phyloP scores from a whole-genome alignment of 2,797 vertebrate genomes.

The Dendrocincla tyrannina region DNA sequence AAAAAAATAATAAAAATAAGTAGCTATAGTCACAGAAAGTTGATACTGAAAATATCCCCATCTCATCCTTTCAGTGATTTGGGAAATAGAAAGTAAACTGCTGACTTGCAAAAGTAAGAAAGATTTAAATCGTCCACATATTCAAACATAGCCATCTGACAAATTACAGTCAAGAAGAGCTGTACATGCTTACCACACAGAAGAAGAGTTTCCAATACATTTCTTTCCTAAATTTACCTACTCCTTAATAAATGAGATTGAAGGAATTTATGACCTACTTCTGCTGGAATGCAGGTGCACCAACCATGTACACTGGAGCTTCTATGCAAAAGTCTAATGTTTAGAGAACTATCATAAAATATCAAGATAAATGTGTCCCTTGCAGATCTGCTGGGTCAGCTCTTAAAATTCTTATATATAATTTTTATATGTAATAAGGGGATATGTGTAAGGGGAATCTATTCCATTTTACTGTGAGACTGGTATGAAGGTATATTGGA shows the following conservation, averaged over 20 bases:
- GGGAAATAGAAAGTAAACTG: neutral
- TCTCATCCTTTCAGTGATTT: neutral
- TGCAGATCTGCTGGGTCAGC: neutral
- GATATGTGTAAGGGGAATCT: neutral
- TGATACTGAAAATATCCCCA: neutral
- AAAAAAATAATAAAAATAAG: neutral
- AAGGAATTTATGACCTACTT: neutral
- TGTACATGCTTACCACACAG: neutral
- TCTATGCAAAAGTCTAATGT: neutral
- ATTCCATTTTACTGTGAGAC: neutral
- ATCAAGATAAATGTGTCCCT: neutral
- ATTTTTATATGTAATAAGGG: neutral
- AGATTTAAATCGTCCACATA: neutral
- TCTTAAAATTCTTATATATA: neutral
- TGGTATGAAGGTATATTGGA: neutral
- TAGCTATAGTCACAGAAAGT: neutral
- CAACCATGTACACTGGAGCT: neutral
- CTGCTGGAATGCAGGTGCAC: neutral
- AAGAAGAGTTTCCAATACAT: neutral
- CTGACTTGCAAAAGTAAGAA: neutral
- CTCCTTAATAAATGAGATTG: neutral
- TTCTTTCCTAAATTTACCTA: neutral
- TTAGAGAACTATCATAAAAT: neutral
- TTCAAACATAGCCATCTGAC: neutral
- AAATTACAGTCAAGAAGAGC: neutral